Conservation (phyloP, 1,140 invertebrate species). For the Drosophila burlai region DNA sequence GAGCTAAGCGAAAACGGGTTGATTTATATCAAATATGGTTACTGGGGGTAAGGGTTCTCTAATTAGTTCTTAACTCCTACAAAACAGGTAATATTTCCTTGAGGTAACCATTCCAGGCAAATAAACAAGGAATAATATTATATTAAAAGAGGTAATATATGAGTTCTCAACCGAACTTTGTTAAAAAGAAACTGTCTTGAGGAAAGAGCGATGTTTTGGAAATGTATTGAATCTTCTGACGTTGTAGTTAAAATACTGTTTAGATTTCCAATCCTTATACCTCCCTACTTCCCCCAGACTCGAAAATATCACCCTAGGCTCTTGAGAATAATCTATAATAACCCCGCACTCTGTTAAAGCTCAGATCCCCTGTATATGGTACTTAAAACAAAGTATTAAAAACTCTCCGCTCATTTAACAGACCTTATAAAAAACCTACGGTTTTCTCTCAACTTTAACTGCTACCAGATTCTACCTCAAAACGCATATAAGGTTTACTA, state of each 20-base stretch:
- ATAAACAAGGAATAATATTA: too few relatives aligned
- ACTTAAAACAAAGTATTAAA: conserved; percentile 2
- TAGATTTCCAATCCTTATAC: neutral
- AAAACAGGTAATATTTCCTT: neutral
- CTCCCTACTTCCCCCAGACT: neutral
- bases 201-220: neutral
- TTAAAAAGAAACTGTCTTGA: neutral
- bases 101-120: neutral
- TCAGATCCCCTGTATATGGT: neutral
- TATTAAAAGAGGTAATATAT: neutral
- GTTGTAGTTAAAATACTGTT: neutral
- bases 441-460: neutral
- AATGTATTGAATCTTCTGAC: neutral
- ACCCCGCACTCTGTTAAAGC: neutral
- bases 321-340: neutral
- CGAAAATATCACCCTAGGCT: neutral
- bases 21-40: neutral
- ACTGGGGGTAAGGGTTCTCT: neutral
- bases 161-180: neutral
- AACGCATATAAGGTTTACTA: neutral
- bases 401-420: conserved; percentile 6
- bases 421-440: conserved; percentile 6
- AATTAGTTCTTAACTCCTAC: neutral
- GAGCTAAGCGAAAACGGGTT: neutral
- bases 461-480: neutral